A percentile compares a stretch with the other conserved stretches of the same genome.
phyloP scores from a whole-genome alignment of 1,140 invertebrate species.

The Drosophila hydei region DNA sequence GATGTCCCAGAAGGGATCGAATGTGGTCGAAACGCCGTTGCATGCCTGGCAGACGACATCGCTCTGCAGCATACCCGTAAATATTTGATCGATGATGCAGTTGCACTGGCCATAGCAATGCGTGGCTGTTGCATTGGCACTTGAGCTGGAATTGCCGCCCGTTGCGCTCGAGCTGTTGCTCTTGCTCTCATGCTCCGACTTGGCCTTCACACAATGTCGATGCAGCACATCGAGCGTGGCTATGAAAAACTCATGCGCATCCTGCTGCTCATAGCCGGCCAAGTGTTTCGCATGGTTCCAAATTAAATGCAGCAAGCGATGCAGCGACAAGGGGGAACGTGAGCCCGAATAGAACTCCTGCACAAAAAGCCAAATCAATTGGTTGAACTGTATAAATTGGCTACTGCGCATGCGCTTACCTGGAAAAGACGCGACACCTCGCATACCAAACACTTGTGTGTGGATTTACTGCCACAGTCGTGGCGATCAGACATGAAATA shows the following conservation, averaged over 20 bases:
- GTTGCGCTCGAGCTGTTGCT: constrained; percentile 56
- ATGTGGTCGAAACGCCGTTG: constrained; percentile 96
- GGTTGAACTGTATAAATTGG: neutral
- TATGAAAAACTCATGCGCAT: constrained; percentile 99
- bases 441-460: constrained; percentile 94
- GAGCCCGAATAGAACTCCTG: constrained; percentile 97
- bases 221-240: constrained; percentile 97
- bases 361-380: neutral
- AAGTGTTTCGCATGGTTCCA: constrained; percentile 98
- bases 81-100: constrained; percentile 99
- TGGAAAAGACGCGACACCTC: constrained; percentile 94
- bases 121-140: constrained; percentile 49
- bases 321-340: constrained; percentile 93
- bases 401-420: constrained; percentile 71
- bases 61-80: constrained; percentile 97
- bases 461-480: constrained; percentile 89
- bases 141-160: constrained; percentile 59
- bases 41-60: constrained; percentile 98
- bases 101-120: constrained; percentile 91
- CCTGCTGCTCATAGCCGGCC: constrained; percentile 98
- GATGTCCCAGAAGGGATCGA: constrained; percentile 99
- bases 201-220: constrained; percentile 84
- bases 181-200: constrained; percentile 67
- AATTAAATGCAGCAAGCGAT: constrained; percentile 95
- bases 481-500: constrained; percentile 98